These are phyloP conservation scores for Lasius fuliginosus DNA, from an alignment of 2,888 invertebrate species.

Conservation along the genomic window DNA sequence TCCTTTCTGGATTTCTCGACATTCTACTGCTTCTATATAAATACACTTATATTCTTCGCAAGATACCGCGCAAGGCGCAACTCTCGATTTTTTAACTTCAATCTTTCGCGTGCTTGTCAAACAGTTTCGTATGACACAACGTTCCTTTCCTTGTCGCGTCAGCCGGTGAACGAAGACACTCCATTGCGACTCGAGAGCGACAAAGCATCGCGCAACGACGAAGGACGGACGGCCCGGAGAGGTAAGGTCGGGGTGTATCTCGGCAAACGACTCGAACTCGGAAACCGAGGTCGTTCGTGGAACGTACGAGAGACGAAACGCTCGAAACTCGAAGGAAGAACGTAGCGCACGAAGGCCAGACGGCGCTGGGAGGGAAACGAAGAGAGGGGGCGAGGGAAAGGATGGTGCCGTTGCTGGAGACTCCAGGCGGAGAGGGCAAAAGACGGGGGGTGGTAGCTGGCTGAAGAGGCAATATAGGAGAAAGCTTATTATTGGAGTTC, in stretches of 20 bases:
- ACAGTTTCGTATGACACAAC: conserved; percentile 5
- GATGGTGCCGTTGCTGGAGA: conserved; percentile 72
- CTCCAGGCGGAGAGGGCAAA: conserved; percentile 62
- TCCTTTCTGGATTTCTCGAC: not conserved
- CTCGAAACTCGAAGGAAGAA: conserved; percentile 80
- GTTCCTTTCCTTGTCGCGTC: conserved; percentile 52
- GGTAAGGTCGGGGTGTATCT: conserved; percentile 70
- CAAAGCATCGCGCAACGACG: conserved; percentile 50
- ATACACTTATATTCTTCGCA: not conserved
- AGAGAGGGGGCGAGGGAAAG: conserved; percentile 68
- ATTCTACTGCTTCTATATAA: not conserved
- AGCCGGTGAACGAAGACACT: conserved; percentile 65
- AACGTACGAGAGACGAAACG: conserved; percentile 80
- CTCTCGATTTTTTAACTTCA: not conserved
- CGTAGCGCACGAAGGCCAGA: conserved; percentile 68
- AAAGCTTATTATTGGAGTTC: conserved; percentile 87
- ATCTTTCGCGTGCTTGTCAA: conserved; percentile 19
- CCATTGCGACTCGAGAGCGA: conserved; percentile 48
- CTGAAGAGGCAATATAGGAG: conserved; percentile 86
- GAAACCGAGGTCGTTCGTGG: conserved; percentile 77
- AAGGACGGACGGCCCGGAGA: conserved; percentile 43
- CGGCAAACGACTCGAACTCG: conserved; percentile 70
- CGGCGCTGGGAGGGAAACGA: conserved; percentile 65
- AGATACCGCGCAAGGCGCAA: not conserved
- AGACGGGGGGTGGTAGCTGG: conserved; percentile 67